A percentile compares a stretch with the other conserved stretches of the same genome.
Conservation (phyloP, 1,140 invertebrate species). For the Varroa destructor region DNA sequence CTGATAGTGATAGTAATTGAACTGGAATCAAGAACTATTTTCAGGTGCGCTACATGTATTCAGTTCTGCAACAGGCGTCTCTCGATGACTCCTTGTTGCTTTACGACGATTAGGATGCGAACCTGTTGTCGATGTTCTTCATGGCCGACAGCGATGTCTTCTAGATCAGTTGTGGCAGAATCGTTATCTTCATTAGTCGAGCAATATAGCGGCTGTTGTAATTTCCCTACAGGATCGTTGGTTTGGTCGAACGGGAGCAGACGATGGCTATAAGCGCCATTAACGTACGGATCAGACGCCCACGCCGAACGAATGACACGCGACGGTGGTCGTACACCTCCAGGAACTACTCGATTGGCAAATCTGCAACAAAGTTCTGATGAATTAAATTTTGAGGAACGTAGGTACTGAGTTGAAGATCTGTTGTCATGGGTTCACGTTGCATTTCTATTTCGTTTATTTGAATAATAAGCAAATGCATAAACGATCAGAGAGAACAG, state of each 20-base stretch:
- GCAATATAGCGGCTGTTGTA: constrained; percentile 40
- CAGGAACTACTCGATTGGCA: background rate
- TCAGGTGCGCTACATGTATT: too few relatives aligned
- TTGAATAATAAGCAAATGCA: too few relatives aligned
- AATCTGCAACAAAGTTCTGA: background rate
- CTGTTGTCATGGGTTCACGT: too few relatives aligned
- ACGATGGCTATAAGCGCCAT: constrained; percentile 53
- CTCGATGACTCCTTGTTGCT: too few relatives aligned
- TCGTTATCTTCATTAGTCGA: background rate
- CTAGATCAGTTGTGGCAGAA: background rate
- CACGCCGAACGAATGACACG: constrained; percentile 46
- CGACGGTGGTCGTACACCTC: background rate
- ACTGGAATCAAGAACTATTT: too few relatives aligned
- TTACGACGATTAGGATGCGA: constrained; percentile 1
- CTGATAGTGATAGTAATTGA: too few relatives aligned
- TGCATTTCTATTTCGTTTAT: too few relatives aligned
- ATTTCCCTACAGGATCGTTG: constrained; percentile 37
- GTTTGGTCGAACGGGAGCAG: constrained; percentile 44
- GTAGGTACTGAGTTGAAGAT: too few relatives aligned
- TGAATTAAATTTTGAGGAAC: background rate
- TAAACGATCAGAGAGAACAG: too few relatives aligned
- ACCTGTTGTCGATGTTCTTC: constrained; percentile 16
- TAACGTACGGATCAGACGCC: constrained; percentile 49
- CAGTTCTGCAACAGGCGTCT: too few relatives aligned
- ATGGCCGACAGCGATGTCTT: constrained; percentile 33